These are phyloP conservation scores for Glossosoma conforme DNA, from an alignment of 1,140 invertebrate genomes.

Conservation along the genomic window DNA sequence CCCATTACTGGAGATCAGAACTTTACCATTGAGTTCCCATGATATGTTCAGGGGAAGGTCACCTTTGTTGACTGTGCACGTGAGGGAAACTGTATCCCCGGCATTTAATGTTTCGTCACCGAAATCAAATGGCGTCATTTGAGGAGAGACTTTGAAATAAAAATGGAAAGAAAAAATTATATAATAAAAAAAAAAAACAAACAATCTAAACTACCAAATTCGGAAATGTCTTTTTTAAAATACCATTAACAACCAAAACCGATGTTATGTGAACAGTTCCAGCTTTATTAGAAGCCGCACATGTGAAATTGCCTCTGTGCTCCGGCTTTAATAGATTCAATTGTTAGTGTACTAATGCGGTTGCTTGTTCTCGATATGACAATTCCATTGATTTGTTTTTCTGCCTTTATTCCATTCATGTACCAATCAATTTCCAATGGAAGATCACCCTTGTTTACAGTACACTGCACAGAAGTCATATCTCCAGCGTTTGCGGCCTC, in stretches of 20 bases:
- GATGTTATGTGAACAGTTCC: slow-evolving; percentile 59
- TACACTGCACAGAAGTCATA: slow-evolving; percentile 53
- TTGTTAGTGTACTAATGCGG: slow-evolving; percentile 54
- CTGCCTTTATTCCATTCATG: slow-evolving; percentile 39
- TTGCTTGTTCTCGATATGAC: slow-evolving; percentile 48
- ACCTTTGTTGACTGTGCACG: slow-evolving; percentile 62
- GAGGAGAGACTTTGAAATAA: slow-evolving; percentile 51
- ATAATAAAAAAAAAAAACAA: too few relatives aligned
- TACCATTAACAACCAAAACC: slow-evolving; percentile 63
- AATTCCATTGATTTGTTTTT: slow-evolving; percentile 43
- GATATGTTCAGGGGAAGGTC: slow-evolving; percentile 62
- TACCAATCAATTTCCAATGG: slow-evolving; percentile 60
- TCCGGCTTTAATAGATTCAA: slow-evolving; percentile 54
- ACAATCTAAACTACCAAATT: too few relatives aligned
- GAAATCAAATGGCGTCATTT: slow-evolving; percentile 61
- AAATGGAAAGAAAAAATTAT: too few relatives aligned
- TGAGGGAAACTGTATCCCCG: slow-evolving; percentile 52
- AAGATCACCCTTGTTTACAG: slow-evolving; percentile 64
- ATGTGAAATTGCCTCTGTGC: slow-evolving; percentile 70
- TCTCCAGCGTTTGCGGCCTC: slow-evolving; percentile 62
- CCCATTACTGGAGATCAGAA: slow-evolving; percentile 36
- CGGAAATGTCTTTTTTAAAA: too few relatives aligned
- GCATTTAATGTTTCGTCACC: slow-evolving; percentile 57
- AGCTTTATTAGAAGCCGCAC: slow-evolving; percentile 60
- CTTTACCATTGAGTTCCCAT: slow-evolving; percentile 52